phyloP scores from a whole-genome alignment of 2,797 vertebrate species.

The Muscicapa striata region DNA sequence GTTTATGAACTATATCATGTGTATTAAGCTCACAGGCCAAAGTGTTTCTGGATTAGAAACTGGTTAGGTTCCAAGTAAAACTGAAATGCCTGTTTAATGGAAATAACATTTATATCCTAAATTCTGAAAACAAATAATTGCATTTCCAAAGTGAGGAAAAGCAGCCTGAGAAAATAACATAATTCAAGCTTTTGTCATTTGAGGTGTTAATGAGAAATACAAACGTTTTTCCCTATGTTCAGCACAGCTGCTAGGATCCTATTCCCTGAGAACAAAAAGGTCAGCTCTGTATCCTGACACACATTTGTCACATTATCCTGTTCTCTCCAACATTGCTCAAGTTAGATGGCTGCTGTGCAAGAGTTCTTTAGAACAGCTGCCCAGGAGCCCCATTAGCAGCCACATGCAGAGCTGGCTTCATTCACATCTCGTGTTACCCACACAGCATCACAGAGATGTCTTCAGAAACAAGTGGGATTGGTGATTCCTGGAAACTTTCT shows the following conservation, averaged over 20 bases:
- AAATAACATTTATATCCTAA: constrained; percentile 15
- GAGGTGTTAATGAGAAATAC: constrained; percentile 46
- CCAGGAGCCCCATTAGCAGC: neutral
- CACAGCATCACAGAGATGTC: neutral
- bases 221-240: neutral
- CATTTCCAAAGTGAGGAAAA: neutral
- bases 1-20: constrained; percentile 21
- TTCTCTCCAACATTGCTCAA: neutral
- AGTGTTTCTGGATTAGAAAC: constrained; percentile 32
- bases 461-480: neutral
- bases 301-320: neutral
- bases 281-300: neutral
- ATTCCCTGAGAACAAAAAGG: neutral
- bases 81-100: constrained; percentile 23
- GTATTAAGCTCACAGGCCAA: neutral
- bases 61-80: constrained; percentile 3
- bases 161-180: neutral
- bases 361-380: neutral
- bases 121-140: constrained; percentile 27
- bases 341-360: neutral
- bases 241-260: constrained; percentile 22
- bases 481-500: neutral
- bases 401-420: neutral
- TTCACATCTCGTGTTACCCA: neutral
- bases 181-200: constrained; percentile 35